Base-by-base conservation (phyloP, 30 jellyfish, hydroid and myxozoan genomes). In the Chironex yamaguchii region DNA sequence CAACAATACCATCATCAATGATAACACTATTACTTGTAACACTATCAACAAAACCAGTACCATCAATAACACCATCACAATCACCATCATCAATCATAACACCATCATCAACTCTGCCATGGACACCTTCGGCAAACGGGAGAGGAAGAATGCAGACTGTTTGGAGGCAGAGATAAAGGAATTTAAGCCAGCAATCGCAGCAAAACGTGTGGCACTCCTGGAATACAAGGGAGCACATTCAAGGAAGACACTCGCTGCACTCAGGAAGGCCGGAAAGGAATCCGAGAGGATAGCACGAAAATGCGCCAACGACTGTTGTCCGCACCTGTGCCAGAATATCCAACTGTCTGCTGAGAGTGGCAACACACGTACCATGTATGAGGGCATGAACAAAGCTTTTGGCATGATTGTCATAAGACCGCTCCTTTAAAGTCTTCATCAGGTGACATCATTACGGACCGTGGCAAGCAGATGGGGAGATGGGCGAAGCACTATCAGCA, bases 401-500 rank as follows among this genome's bases (percentile, higher is more conserved):
- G n/a, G n/a, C n/a, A n/a, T n/a, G n/a, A n/a, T n/a, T n/a, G n/a
- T n/a, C n/a, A n/a, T 76, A 33, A 36, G 76, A 36, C 28, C 11
- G 76, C 84, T 4, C 79, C 84, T 2, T 17, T 71, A 4, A 71
- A 33, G 23, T 33, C 76, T 3, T 3, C 23, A 25, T 2, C 76
- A 20, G 84, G 78, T 11, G 34, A 12, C 25, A 12, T 71, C 24
- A 71, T 26, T 29, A 11, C 84, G 3, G 84, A 35, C 24, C 64
- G 30, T 11, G 76, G 29, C 4, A 30, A 71, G 79, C 79, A 26
- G 76, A 76, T 76, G 88, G 85, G 51, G 33, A 76, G 86, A 52
- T 76, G 86, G 88, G 86, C 30, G 86, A 86, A 76, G 31, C 88
- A 72, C 84, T 72, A 67, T 26, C 34, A 66, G 26, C 85, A 72